Percentiles rank a stretch among this genome's conserved stretches.
These are phyloP conservation scores for Amitus sp. DNA, from an alignment of 2,888 invertebrate genomes.

Conservation along the genomic window DNA sequence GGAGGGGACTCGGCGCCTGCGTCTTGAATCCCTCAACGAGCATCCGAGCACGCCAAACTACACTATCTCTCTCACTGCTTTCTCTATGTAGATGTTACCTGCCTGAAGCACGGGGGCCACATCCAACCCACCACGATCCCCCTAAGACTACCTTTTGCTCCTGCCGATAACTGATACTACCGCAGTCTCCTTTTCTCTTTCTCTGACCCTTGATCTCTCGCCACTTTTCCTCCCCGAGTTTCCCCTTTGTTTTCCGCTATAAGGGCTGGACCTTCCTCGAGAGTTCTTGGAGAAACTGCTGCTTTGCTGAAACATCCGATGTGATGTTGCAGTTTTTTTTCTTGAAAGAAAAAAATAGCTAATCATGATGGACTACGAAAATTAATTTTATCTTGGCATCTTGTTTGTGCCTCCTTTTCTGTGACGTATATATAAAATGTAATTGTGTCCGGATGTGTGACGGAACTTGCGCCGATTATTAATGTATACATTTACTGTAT, in stretches of 20 bases:
- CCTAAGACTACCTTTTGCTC: not conserved
- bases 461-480: too few species aligned
- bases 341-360: too few species aligned
- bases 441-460: too few species aligned
- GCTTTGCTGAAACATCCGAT: not conserved
- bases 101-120: not conserved
- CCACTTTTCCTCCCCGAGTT: constrained; percentile 18
- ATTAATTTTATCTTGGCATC: too few species aligned
- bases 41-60: constrained; percentile 26
- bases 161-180: constrained; percentile 9
- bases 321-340: constrained; percentile 3
- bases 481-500: too few species aligned
- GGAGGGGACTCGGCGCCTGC: constrained; percentile 23
- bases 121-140: not conserved
- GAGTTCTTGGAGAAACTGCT: not conserved
- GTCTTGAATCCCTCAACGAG: constrained; percentile 1
- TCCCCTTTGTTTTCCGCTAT: not conserved
- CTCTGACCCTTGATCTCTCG: constrained; percentile 32
- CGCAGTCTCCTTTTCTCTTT: constrained; percentile 27
- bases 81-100: too few species aligned
- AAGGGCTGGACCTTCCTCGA: not conserved
- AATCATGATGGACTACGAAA: too few species aligned
- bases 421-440: too few species aligned
- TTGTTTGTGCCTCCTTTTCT: too few species aligned
- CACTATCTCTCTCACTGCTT: constrained; percentile 8